These are phyloP conservation scores for Vanessa tameamea DNA, from an alignment of 1,140 invertebrate species.

Conservation along the genomic window DNA sequence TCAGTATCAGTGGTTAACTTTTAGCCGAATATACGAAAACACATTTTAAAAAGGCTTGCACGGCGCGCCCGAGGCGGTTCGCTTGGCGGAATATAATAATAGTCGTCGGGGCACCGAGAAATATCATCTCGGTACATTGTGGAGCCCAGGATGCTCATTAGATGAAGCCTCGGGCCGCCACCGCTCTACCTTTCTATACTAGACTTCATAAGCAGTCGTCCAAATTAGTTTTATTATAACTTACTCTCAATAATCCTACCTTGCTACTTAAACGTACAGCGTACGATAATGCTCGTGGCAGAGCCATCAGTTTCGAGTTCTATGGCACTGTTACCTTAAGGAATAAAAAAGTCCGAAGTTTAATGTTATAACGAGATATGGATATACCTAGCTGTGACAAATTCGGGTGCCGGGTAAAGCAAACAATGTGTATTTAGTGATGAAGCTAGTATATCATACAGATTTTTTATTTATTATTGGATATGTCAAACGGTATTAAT, in stretches of 20 bases:
- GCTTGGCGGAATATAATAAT: slow-evolving; percentile 71
- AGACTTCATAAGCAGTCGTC: slow-evolving; percentile 49
- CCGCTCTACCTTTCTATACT: slow-evolving; percentile 54
- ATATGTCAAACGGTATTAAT: no score
- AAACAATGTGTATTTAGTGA: no score
- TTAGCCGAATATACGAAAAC: slow-evolving; percentile 62
- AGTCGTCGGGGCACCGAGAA: slow-evolving; percentile 65
- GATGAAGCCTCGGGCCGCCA: slow-evolving; percentile 62
- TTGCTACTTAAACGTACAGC: slow-evolving; percentile 40
- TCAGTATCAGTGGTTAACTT: slow-evolving; percentile 62
- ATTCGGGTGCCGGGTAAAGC: no score
- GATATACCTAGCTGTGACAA: no score
- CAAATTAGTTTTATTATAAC: slow-evolving; percentile 73
- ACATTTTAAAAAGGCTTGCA: slow-evolving; percentile 70
- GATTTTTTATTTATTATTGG: no score
- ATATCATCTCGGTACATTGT: slow-evolving; percentile 76
- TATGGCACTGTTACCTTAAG: background rate
- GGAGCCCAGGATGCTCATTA: slow-evolving; percentile 75
- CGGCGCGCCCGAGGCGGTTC: slow-evolving; percentile 54
- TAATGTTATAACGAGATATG: no score
- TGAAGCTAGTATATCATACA: no score
- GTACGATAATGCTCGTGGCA: slow-evolving; percentile 9
- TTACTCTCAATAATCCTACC: slow-evolving; percentile 42
- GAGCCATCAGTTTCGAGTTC: background rate
- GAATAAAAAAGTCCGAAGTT: no score